These are phyloP conservation scores for Pseudolaguvia tuberculata DNA, from an alignment of 2,113 vertebrate species.

Conservation along the genomic window DNA sequence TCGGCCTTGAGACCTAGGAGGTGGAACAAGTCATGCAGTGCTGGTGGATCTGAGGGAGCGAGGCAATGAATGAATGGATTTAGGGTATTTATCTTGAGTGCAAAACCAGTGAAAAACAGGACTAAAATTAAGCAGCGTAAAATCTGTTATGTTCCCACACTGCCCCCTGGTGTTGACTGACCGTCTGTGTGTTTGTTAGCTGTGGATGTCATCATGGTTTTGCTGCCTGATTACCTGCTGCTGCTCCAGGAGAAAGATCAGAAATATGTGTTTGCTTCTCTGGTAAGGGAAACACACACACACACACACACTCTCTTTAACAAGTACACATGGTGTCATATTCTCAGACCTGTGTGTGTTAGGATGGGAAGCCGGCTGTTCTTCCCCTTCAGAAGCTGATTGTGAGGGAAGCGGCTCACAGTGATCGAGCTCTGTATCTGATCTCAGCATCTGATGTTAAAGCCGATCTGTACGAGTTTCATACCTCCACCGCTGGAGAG, in stretches of 20 bases:
- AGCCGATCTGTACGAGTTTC: conserved; percentile 91
- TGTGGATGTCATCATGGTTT: conserved; percentile 81
- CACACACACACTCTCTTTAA: neutral
- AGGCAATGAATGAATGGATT: too few species aligned
- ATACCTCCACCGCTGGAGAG: conserved; percentile 79
- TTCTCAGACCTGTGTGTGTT: neutral
- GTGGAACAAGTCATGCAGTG: too few species aligned
- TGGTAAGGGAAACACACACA: conserved; percentile 70
- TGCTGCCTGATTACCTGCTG: conserved; percentile 83
- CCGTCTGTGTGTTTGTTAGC: neutral
- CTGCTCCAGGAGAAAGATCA: conserved; percentile 95
- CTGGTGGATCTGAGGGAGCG: too few species aligned
- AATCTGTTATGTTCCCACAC: neutral
- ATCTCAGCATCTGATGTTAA: conserved; percentile 77
- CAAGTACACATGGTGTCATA: too few species aligned
- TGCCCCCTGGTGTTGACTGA: neutral
- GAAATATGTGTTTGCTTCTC: conserved; percentile 79
- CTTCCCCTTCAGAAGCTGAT: conserved; percentile 79
- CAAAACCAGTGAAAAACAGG: too few species aligned
- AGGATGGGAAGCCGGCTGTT: too few species aligned
- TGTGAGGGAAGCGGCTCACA: conserved; percentile 85
- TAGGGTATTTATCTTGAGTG: too few species aligned
- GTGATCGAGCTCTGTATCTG: conserved; percentile 87
- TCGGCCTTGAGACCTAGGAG: too few species aligned
- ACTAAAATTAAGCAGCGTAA: too few species aligned